phyloP scores from a whole-genome alignment of 2,113 vertebrate species.

The Malurus cyaneus region DNA sequence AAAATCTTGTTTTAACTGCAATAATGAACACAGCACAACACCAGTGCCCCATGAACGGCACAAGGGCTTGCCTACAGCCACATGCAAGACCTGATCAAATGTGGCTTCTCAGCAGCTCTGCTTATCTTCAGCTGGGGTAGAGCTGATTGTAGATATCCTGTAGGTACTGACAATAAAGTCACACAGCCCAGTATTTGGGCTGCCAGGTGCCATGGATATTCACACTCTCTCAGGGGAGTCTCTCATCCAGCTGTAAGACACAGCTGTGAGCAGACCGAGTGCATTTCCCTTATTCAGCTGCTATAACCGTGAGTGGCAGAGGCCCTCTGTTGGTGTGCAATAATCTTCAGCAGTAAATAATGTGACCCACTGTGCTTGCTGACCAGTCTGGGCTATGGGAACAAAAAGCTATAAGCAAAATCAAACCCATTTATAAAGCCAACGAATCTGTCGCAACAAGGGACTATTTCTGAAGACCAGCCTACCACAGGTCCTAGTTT shows the following conservation, averaged over 20 bases:
- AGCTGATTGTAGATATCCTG: not conserved
- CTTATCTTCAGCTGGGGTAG: not conserved
- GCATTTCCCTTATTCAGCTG: not conserved
- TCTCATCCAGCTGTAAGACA: not conserved
- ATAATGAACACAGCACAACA: not conserved
- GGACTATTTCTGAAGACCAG: not conserved
- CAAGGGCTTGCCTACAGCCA: not conserved
- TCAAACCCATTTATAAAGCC: not conserved
- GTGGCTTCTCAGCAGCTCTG: not conserved
- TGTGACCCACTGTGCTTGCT: not conserved
- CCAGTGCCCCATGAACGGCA: not conserved
- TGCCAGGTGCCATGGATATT: not conserved
- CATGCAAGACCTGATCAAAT: not conserved
- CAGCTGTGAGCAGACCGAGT: not conserved
- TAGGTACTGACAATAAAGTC: not conserved
- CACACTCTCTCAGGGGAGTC: not conserved
- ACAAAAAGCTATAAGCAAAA: not conserved
- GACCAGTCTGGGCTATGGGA: not conserved
- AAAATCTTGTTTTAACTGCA: not conserved
- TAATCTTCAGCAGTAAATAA: not conserved
- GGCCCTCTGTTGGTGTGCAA: not conserved
- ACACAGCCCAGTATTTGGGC: not conserved
- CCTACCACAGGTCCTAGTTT: not conserved
- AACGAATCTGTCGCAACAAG: not conserved
- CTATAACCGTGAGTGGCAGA: not conserved